Evolutionary conservation across 2,797 vertebrate species (phyloP).

Genomic region (Catamblyrhynchus diadema): DNA sequence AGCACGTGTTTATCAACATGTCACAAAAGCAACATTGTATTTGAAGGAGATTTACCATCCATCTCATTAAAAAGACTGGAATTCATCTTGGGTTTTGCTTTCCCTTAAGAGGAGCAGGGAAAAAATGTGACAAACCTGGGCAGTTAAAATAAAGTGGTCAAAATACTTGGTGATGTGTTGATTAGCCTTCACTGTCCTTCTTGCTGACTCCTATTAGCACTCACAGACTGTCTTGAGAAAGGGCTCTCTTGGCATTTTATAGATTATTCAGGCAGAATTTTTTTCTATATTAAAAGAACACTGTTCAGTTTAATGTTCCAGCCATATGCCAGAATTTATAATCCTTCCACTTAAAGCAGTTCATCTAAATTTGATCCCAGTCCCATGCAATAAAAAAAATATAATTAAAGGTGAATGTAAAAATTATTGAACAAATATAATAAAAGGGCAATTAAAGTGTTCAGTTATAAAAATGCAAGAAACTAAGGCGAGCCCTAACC

Average conservation of each 20-base stretch:
- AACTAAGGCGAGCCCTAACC: neutral
- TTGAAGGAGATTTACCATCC: neutral
- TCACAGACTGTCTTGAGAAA: neutral
- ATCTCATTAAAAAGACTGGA: neutral
- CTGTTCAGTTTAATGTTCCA: neutral
- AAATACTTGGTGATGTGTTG: neutral
- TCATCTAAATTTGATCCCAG: neutral
- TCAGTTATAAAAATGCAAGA: conserved; percentile 21
- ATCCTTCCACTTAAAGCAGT: neutral
- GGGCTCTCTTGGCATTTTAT: neutral
- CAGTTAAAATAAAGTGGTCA: neutral
- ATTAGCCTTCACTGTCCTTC: neutral
- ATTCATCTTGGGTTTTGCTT: neutral
- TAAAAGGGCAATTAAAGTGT: conserved; percentile 16
- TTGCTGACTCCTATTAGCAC: neutral
- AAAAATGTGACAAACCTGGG: neutral
- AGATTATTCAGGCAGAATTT: neutral
- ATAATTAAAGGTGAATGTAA: conserved; percentile 29
- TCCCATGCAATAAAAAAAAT: conserved; percentile 10
- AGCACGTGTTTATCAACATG: neutral
- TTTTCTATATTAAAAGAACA: neutral
- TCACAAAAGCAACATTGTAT: neutral
- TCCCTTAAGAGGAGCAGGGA: neutral
- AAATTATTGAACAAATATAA: conserved; percentile 41
- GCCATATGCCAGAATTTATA: neutral